phyloP scores from a whole-genome alignment of 2,113 vertebrate species.

The Sapayoa aenigma region DNA sequence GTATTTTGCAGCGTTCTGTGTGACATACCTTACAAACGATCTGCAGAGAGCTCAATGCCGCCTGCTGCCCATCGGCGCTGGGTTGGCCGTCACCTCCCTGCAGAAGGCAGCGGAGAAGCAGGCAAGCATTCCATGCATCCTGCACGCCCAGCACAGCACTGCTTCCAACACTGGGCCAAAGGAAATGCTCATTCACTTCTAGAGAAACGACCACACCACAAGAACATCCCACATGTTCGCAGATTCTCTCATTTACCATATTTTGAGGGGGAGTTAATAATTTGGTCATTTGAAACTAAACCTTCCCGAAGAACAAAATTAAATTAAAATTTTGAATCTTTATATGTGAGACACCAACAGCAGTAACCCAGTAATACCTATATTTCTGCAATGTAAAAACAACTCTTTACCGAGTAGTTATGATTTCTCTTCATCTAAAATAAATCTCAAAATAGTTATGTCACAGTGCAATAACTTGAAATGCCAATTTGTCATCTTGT shows the following conservation, averaged over 20 bases:
- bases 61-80: fast-evolving
- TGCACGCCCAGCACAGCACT: neutral
- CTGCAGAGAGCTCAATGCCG: neutral
- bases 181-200: neutral
- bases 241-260: neutral
- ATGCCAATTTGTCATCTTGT: neutral
- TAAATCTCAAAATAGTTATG: neutral
- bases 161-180: neutral
- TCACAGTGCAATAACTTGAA: neutral
- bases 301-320: neutral
- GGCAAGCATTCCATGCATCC: neutral
- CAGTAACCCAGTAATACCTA: neutral
- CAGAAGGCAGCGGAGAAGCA: neutral
- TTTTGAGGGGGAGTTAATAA: neutral
- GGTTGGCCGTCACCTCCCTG: neutral
- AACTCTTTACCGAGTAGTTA: neutral
- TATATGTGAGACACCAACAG: neutral
- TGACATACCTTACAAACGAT: neutral
- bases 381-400: neutral
- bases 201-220: neutral
- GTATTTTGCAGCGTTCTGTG: neutral
- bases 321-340: neutral
- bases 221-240: fast-evolving
- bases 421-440: neutral
- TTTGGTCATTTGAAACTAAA: neutral